These are phyloP conservation scores for Hystrix cristata DNA, from an alignment of 2,113 vertebrate genomes.

Conservation along the genomic window DNA sequence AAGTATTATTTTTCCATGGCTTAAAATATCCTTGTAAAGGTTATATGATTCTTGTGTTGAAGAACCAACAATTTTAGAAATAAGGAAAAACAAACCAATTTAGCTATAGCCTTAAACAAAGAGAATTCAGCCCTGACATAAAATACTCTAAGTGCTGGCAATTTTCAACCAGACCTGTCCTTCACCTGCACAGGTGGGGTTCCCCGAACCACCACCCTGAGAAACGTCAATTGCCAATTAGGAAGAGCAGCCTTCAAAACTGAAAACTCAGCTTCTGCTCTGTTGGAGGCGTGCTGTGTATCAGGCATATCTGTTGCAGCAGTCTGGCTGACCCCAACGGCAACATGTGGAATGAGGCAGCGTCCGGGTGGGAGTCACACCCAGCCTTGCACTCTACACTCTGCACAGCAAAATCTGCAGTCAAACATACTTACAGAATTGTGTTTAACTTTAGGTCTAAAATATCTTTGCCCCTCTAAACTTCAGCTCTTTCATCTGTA, in stretches of 20 bases:
- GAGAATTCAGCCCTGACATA: neutral
- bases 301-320: neutral
- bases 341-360: neutral
- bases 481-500: neutral
- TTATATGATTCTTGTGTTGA: neutral
- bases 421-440: neutral
- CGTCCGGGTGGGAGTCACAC: neutral
- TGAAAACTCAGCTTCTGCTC: neutral
- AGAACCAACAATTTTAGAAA: neutral
- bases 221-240: neutral
- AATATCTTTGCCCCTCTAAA: neutral
- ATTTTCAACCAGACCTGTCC: neutral
- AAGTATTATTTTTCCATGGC: neutral
- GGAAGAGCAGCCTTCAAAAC: neutral
- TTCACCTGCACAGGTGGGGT: neutral
- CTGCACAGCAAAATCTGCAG: neutral
- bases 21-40: constrained; percentile 36
- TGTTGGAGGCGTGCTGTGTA: neutral
- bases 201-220: neutral
- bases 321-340: neutral
- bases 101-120: neutral
- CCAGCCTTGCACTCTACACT: neutral
- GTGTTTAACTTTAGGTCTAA: constrained; percentile 14
- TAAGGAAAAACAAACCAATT: neutral
- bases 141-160: too few relatives aligned